These are phyloP conservation scores for Diachasmimorpha longicaudata DNA, from an alignment of 1,140 invertebrate genomes.

Conservation along the genomic window DNA sequence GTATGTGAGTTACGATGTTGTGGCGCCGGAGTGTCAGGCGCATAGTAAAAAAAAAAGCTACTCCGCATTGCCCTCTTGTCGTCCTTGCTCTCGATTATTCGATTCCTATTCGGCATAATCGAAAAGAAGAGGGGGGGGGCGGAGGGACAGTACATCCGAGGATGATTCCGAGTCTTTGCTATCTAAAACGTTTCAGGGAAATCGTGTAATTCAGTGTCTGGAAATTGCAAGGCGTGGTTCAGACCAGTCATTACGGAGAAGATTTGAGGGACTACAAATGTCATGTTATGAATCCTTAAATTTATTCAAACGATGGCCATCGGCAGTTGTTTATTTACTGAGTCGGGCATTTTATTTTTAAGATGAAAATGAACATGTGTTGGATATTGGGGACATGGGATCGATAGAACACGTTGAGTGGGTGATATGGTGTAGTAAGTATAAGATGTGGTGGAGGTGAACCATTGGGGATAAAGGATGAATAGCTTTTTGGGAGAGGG, in stretches of 20 bases:
- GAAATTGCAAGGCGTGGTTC: constrained; percentile 1
- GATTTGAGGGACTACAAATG: background rate
- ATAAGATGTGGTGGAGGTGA: background rate
- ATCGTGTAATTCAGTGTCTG: constrained; percentile 1
- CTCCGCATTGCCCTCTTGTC: background rate
- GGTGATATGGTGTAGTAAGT: background rate
- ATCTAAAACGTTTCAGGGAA: background rate
- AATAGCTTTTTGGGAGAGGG: background rate
- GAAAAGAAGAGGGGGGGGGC: background rate
- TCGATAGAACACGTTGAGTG: background rate
- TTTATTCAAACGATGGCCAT: background rate
- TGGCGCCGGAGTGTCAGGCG: background rate
- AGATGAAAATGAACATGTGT: too few relatives aligned
- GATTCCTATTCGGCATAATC: background rate
- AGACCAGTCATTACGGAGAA: background rate
- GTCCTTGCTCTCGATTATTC: constrained; percentile 13
- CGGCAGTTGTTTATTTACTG: background rate
- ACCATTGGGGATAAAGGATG: background rate
- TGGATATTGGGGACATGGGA: background rate
- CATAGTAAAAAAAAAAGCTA: background rate
- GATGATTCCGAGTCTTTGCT: background rate
- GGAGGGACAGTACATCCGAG: background rate
- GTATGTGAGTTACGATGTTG: background rate
- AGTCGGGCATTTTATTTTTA: too few relatives aligned
- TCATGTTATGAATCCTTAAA: background rate